Base-by-base conservation (phyloP, 2,113 vertebrate genomes). In the Toxotes jaculatrix region DNA sequence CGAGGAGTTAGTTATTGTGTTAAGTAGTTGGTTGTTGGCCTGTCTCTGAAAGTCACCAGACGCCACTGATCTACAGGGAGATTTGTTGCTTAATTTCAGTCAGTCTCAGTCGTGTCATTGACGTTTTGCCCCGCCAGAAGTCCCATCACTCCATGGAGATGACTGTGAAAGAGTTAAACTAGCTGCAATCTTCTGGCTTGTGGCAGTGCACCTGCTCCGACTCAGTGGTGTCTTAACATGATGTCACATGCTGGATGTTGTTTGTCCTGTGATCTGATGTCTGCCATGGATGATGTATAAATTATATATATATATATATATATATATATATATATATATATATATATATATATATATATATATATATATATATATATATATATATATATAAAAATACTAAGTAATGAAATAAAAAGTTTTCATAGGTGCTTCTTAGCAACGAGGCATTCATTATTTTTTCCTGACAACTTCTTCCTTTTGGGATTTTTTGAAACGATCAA, bases 201-300 rank as follows among this genome's bases (percentile, higher is more conserved):
- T 85, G 89, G 79, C 83, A 51, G 45, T 79, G 76, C 83, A 89
- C 79, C 88, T 91, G 79, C 86, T 85, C 65, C 45, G 13, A 5
- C 80, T 68, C 80, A 9, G 56, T 60, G 65, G 38, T 49, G 53
- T 78, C 75, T 70, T 32, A 61, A 68, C 5, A 8, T 27, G 62
- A 81, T 56, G 70, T 76, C 82, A 66, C 79, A 40, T 45, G 53
- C 67, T 65, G 77, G 10, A 17, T 14, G 31, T n/a, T 47, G 61
- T 67, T 69, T 79, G 57, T 62, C 66, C 42, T 80, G 57, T 40
- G 61, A 74, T 74, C 64, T 64, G 10, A 67, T 65, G 47, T 34
- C 75, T 53, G 49, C 74, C 47, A 10, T 7, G n/a, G 5, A 55
- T 76, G 62, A 72, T 61, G 43, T 61, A 73, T 74, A 68, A 81